phyloP scores from a whole-genome alignment of 2,888 invertebrate species.

The Nudaria mundana region DNA sequence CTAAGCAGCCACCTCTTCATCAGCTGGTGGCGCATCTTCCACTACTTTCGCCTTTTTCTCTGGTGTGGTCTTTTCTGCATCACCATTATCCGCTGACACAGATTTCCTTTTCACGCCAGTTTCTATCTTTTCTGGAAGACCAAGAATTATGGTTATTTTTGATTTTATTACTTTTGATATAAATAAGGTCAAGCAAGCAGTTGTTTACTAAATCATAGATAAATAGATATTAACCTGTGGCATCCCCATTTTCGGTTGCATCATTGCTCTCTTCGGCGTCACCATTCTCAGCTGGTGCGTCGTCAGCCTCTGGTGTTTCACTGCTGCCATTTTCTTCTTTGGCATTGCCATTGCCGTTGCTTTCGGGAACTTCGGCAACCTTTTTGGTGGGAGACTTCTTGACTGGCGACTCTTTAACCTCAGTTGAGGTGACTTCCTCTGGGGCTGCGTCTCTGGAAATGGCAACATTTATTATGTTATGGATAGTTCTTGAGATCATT shows the following conservation, averaged over 20 bases:
- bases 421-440: constrained; percentile 74
- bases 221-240: constrained; percentile 54
- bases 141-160: constrained; percentile 4
- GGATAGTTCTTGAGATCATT: neutral
- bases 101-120: constrained; percentile 87
- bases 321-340: constrained; percentile 70
- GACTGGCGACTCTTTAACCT: constrained; percentile 73
- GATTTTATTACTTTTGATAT: too few relatives aligned
- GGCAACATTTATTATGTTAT: constrained; percentile 2
- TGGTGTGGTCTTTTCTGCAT: constrained; percentile 83
- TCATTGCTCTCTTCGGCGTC: constrained; percentile 74
- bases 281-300: constrained; percentile 65
- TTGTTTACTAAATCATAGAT: neutral
- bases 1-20: constrained; percentile 83
- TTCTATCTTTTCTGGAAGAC: constrained; percentile 72
- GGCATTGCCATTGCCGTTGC: constrained; percentile 63
- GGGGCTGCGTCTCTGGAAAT: constrained; percentile 69
- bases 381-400: constrained; percentile 79
- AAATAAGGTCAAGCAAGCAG: too few relatives aligned
- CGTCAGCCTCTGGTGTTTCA: constrained; percentile 59
- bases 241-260: constrained; percentile 71
- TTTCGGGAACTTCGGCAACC: constrained; percentile 61
- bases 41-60: constrained; percentile 88
- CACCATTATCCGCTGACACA: constrained; percentile 76
- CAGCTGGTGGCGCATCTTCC: constrained; percentile 79